Base-by-base conservation (phyloP, 2,888 invertebrate species). In the Ochropleura leucogaster region DNA sequence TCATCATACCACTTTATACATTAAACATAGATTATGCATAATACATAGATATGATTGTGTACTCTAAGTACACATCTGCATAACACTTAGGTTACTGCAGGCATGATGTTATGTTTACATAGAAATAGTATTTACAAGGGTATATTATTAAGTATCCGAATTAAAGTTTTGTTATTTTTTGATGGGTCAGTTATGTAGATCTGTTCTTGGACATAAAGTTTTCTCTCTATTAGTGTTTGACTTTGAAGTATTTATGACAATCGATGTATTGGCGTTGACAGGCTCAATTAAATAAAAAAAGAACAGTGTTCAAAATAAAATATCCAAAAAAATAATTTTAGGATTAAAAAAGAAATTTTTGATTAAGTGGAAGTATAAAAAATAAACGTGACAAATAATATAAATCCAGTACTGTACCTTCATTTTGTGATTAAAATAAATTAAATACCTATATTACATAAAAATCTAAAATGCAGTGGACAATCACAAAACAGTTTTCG, bases 331-430 rank as follows among this genome's bases (percentile, higher is more conserved):
- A 67, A 3, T 9, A n/a, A 14, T 8, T 16, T 20, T 14, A 18
- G 0, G 0, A 30, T 30, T 30, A 6, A 14, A 18, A 51, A 10
- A 55, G 30, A 30, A 10, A 53, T n/a, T 8, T 46, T n/a, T 68
- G 44, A 16, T 47, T 4, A 1, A 44, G 14, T 6, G 47, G 10
- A 16, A 72, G 18, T 20, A 7, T 14, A 40, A 60, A 65, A 49
- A 74, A 40, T 49, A 46, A 16, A 57, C 1, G 20, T 6, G n/a
- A 69, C 46, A 72, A 44, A 60, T 30, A 67, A 72, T 68, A 72
- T 42, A 53, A 55, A 60, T 59, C 57, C 67, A n/a, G 63, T 85
- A 83, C 80, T 66, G 0, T 85, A 85, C 84, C 85, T 85, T 69
- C 0, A 47, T 47, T 59, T 75, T 18, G 44, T 42, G 49, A 47